Conservation (phyloP, 2,113 vertebrate species). For the Lophura nycthemera region DNA sequence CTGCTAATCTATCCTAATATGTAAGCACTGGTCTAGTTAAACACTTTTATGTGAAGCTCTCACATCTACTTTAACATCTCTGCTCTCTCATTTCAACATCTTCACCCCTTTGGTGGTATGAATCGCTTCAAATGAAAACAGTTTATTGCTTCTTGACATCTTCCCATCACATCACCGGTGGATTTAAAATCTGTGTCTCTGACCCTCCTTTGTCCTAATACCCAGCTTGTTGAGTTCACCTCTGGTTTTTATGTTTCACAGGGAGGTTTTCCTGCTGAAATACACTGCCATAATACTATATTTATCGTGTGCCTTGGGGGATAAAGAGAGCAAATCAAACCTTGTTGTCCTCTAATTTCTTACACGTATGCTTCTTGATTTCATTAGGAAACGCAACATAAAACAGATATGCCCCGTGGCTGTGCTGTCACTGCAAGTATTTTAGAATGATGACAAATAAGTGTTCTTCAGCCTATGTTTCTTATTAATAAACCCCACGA, state of each 20-base stretch:
- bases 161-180: not conserved
- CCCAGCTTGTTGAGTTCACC: not conserved
- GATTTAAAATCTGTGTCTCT: not conserved
- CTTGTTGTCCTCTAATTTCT: not conserved
- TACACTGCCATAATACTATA: not conserved
- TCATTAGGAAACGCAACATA: not conserved
- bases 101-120: not conserved
- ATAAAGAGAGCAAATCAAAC: not conserved
- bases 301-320: fast-evolving
- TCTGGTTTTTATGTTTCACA: not conserved
- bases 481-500: not conserved
- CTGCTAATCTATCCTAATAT: not conserved
- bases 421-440: not conserved
- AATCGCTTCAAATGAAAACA: not conserved
- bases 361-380: not conserved
- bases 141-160: not conserved
- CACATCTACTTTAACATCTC: not conserved
- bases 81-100: not conserved
- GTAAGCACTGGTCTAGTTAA: not conserved
- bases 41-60: not conserved
- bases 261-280: not conserved
- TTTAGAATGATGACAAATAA: not conserved
- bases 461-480: not conserved
- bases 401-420: not conserved
- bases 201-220: not conserved